Base-by-base conservation (phyloP, 2,797 vertebrate genomes). In the Parotocinclus haroldoi region DNA sequence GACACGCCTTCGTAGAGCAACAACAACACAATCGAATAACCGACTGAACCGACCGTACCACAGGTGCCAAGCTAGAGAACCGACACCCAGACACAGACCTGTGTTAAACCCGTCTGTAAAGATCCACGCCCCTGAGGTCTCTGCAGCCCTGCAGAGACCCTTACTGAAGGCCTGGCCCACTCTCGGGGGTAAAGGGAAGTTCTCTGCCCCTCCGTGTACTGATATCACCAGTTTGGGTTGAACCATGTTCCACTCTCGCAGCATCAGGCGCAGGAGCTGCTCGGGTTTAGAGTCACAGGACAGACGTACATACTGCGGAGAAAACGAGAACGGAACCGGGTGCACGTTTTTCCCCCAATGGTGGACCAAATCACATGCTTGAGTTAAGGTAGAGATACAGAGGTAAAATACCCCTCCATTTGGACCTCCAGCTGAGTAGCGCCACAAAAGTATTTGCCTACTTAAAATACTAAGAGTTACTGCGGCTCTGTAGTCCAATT, bases 161-260 rank as follows among this genome's bases (percentile, higher is more conserved):
- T 92, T 94, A 79, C 93, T 91, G 79, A 99, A 96, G 72, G 93
- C 81, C 75, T 94, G 89, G 42, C 91, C 89, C 53, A 98, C 82
- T 73, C 93, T 96, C 9, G 89, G 84, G 4, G 93, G 81, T 69
- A 98, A 88, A 48, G 84, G 80, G 81, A 99, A 97, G 83, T 95
- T 94, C 54, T 96, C 91, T n/a, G 88, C 87, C 9, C 96, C 95
- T 44, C 96, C 96, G 0, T 98, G 93, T 76, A 98, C 89, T 0
- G 92, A 96, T 65, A 99, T 90, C 10, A 99, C 88, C 7, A 99
- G 83, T 78, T 97, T 99, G 54, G 96, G 96, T 74, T 92, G 83
- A 48, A 96, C 95, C 92, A 98, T 95, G 80, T 97, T 93, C 96
- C 96, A 99, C 81, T 98, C 94, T 76, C 82, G 90, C 77, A 95